phyloP scores from a whole-genome alignment of 2,888 invertebrate species.

The Drosophila stalkeri region DNA sequence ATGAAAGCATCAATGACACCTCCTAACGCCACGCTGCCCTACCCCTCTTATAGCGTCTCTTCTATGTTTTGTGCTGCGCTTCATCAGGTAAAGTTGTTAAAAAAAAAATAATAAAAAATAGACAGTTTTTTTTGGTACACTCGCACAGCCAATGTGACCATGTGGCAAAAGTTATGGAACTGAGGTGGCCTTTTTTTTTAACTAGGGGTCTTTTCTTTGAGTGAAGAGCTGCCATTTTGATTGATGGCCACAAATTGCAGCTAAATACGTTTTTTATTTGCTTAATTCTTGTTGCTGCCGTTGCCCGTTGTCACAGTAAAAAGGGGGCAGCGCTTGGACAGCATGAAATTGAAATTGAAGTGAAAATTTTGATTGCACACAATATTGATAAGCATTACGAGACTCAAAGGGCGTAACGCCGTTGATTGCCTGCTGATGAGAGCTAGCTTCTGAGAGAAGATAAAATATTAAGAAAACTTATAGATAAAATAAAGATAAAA shows the following conservation, averaged over 20 bases:
- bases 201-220: slow-evolving; percentile 41
- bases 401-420: slow-evolving; percentile 10
- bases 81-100: slow-evolving; percentile 68
- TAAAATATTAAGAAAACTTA: background rate
- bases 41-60: background rate
- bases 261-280: slow-evolving; percentile 81
- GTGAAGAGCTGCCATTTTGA: slow-evolving; percentile 69
- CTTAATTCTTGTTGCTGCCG: slow-evolving; percentile 49
- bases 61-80: slow-evolving; percentile 52
- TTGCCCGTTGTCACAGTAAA: slow-evolving; percentile 20
- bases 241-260: slow-evolving; percentile 80
- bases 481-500: slow-evolving; percentile 12
- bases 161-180: slow-evolving; percentile 73
- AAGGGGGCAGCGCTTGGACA: slow-evolving; percentile 19
- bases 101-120: slow-evolving; percentile 30
- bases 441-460: slow-evolving; percentile 19
- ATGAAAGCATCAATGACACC: slow-evolving; percentile 59
- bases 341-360: slow-evolving; percentile 54
- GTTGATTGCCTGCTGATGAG: slow-evolving; percentile 17
- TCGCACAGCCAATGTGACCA: slow-evolving; percentile 70
- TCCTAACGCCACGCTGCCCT: slow-evolving; percentile 14
- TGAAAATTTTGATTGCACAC: slow-evolving; percentile 47
- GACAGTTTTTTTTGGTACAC: slow-evolving; percentile 32
- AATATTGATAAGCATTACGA: slow-evolving; percentile 45
- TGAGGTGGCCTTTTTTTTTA: slow-evolving; percentile 24